Evolutionary conservation across 2,888 invertebrate genomes (phyloP).

Genomic region (Mactromeris polynyma): DNA sequence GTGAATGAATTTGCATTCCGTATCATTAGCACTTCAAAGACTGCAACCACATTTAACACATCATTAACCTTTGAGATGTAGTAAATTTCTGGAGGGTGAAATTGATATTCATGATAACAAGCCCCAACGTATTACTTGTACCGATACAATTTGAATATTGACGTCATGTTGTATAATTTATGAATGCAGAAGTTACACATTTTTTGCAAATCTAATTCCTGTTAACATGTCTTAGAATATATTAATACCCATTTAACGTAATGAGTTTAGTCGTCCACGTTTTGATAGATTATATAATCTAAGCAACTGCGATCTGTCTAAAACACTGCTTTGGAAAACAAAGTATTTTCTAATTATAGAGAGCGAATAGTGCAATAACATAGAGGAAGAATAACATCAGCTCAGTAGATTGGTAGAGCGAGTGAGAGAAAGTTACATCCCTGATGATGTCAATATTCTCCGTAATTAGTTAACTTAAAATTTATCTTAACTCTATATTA

Average conservation of each 20-base stretch:
- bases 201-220: background rate
- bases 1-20: background rate
- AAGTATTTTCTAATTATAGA: too few relatives aligned
- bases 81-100: background rate
- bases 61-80: background rate
- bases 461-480: too few relatives aligned
- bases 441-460: too few relatives aligned
- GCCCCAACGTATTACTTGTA: background rate
- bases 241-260: background rate
- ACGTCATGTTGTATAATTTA: background rate
- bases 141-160: background rate
- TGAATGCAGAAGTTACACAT: background rate
- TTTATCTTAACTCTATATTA: too few relatives aligned
- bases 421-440: too few relatives aligned
- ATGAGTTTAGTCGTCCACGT: background rate
- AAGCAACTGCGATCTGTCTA: background rate
- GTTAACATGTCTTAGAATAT: background rate
- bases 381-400: too few relatives aligned
- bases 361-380: too few relatives aligned
- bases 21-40: background rate
- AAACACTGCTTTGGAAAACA: too few relatives aligned
- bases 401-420: too few relatives aligned
- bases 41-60: background rate
- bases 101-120: conserved; percentile 4
- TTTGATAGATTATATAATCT: background rate